Evolutionary conservation across 2,113 vertebrate species (phyloP), one percentile per base, ranked within the genome.

Genomic region (Gracilinanus agilis): DNA sequence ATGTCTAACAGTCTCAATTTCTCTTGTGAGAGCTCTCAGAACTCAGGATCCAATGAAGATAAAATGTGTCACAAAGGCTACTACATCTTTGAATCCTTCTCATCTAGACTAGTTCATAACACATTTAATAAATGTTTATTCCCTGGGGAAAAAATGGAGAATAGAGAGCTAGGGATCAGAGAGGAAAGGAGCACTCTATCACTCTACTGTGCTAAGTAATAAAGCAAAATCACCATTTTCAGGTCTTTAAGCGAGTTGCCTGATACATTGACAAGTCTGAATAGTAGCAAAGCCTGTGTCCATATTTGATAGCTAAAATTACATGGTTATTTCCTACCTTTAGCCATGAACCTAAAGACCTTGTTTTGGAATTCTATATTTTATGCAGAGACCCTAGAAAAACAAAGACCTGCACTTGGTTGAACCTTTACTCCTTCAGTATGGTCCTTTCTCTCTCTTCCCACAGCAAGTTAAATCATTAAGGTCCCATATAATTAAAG

Each of bases 381-480:
- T 97, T 95, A 94, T 93, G 55, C 90, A 95, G 95, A 91, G 53
- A 90, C 44, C 89, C 88, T 94, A 94, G 94, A 95, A 96, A 98
- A 97, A 92, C 55, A 92, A 94, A 75, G 92, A 97, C 88, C 94
- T 97, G 97, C 55, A 97, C 98, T 98, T 93, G 95, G 93, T 75
- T 96, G 95, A 97, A 95, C 97, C 96, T 94, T 98, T 89, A 53
- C 96, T 98, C 97, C 97, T 94, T 98, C 96, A 95, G 95, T 96
- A 95, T 90, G 98, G 97, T 97, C 97, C 93, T 97, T 98, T 97
- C 97, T 97, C 88, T 49, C 97, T 98, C 96, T 97, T 98, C 98
- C 98, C 98, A 98, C 98, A 98, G 92, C 96, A 97, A 96, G 97
- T 98, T 97, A 98, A 98, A 97, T 98, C 97, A 98, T 98, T 98